Evolutionary conservation across 2,888 invertebrate species (phyloP).

Genomic region (Ischnus inquisitorius): DNA sequence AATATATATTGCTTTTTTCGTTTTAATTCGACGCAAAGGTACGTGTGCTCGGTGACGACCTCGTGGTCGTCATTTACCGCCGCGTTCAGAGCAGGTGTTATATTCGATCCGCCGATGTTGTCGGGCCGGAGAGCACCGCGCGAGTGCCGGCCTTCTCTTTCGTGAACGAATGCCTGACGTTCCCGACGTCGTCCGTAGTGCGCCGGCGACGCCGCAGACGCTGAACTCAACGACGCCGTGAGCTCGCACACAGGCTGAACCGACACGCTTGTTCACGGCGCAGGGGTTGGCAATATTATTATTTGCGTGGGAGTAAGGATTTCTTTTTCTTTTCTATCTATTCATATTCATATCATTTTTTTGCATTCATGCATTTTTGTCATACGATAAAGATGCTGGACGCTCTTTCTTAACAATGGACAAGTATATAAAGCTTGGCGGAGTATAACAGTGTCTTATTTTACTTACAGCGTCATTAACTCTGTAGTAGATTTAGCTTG

Average conservation of each 20-base stretch:
- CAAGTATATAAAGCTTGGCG: too few relatives aligned
- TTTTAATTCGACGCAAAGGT: slow-evolving; percentile 19
- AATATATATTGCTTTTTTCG: slow-evolving; percentile 5
- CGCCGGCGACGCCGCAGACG: slow-evolving; percentile 69
- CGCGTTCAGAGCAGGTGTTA: slow-evolving; percentile 28
- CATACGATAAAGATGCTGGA: neutral
- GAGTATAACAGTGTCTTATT: too few relatives aligned
- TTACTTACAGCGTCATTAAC: too few relatives aligned
- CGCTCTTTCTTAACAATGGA: neutral
- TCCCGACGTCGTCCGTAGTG: slow-evolving; percentile 57
- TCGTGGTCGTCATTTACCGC: slow-evolving; percentile 59
- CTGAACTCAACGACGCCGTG: slow-evolving; percentile 52
- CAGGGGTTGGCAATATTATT: slow-evolving; percentile 44
- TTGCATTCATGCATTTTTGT: neutral
- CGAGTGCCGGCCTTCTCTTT: slow-evolving; percentile 78
- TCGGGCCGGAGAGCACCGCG: slow-evolving; percentile 83
- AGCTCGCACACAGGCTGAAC: slow-evolving; percentile 35
- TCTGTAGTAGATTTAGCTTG: too few relatives aligned
- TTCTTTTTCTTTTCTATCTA: slow-evolving; percentile 39
- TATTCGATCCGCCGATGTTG: slow-evolving; percentile 76
- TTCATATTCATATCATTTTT: neutral
- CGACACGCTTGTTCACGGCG: slow-evolving; percentile 52
- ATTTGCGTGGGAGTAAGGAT: slow-evolving; percentile 37
- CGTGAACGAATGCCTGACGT: slow-evolving; percentile 46
- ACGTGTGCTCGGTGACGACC: slow-evolving; percentile 47